Base-by-base conservation (phyloP, 2,888 invertebrate species). In the Agrotis clavis region DNA sequence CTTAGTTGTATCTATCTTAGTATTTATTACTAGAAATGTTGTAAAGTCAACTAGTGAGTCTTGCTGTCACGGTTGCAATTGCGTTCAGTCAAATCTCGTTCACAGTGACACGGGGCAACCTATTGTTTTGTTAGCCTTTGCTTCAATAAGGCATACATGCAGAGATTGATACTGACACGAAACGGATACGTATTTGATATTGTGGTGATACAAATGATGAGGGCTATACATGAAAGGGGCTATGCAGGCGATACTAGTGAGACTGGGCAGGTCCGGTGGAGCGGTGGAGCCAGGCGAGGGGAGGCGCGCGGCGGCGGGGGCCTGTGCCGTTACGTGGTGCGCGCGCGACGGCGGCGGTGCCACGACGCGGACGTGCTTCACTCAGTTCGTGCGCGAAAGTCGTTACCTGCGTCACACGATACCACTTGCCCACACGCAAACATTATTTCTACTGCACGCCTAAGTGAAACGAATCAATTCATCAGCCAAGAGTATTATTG, bases 341-440 rank as follows among this genome's bases (percentile, higher is more conserved):
- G 93, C 93, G 92, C 90, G 92, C 92, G 92, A 80, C 90, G 90
- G 86, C 86, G 75, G 87, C 87, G 82, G 84, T 91, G 92, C 91
- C 95, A 94, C 95, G 95, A 95, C 92, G 94, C 95, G 95, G 94
- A 95, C 95, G 95, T 94, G 95, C 94, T 95, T 95, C 96, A 95
- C 94, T 95, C 96, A 96, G 95, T 95, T 94, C 95, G 94, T 95
- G 95, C 95, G 95, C 95, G 96, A 96, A 96, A 96, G 95, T 95
- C 94, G 93, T 94, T 95, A 95, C 94, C 93, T 93, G 93, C 94
- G 94, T 94, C 94, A 95, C 91, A 93, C 91, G 88, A 92, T 90
- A 92, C 89, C 91, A 92, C 93, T 94, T 92, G 91, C 91, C 92
- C 90, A 92, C 94, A 94, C 93, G 94, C 95, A 87, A 94, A 90